Evolutionary conservation across 2,888 invertebrate species (phyloP).

Genomic region (Xylocampa areola): DNA sequence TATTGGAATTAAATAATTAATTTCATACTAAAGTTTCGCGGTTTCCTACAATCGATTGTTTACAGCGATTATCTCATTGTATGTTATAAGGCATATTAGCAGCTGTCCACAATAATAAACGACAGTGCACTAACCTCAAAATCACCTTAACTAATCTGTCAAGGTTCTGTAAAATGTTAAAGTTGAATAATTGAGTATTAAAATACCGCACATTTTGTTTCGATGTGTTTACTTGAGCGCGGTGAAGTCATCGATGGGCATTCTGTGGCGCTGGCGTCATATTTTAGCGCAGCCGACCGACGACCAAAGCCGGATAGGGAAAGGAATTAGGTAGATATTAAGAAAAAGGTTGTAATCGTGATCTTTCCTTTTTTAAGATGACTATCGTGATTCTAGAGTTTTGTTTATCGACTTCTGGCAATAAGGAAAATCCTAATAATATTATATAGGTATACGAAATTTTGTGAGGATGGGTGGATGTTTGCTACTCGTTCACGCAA

Average conservation of each 20-base stretch:
- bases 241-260: constrained; percentile 71
- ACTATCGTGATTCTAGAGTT: background rate
- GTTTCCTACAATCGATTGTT: background rate
- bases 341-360: background rate
- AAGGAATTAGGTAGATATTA: background rate
- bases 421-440: background rate
- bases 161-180: constrained; percentile 69
- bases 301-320: constrained; percentile 13
- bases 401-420: background rate
- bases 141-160: constrained; percentile 61
- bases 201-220: constrained; percentile 30
- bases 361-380: background rate
- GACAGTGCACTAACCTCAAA: constrained; percentile 57
- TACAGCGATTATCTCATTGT: background rate
- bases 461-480: too few species aligned
- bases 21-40: background rate
- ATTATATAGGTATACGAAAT: too few species aligned
- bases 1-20: background rate
- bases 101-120: constrained; percentile 1
- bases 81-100: background rate
- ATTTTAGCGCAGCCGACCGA: constrained; percentile 44
- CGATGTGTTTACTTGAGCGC: constrained; percentile 52
- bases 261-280: constrained; percentile 62
- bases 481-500: too few species aligned
- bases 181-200: constrained; percentile 62